Conservation (phyloP, 2,797 vertebrate species). For the Xerus rutilus region DNA sequence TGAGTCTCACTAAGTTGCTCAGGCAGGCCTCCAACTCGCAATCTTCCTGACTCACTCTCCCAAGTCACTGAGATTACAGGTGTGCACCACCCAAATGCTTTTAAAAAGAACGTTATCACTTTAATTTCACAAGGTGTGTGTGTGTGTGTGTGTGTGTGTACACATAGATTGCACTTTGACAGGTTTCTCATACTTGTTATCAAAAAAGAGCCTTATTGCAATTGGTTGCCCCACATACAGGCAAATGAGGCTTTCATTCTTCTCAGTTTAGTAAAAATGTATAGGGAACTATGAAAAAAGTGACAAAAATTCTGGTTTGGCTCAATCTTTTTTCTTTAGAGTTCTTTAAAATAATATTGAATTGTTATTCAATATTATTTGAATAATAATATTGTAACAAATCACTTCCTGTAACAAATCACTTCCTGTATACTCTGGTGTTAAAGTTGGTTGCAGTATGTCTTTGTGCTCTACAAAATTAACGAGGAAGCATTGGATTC, state of each 20-base stretch:
- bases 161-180: neutral
- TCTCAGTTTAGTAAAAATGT: conserved; percentile 23
- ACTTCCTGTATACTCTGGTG: neutral
- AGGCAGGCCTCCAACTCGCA: neutral
- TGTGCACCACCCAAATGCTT: neutral
- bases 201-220: conserved; percentile 9
- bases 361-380: neutral
- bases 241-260: neutral
- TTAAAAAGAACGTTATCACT: neutral
- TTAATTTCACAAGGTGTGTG: neutral
- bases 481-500: neutral
- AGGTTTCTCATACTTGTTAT: neutral
- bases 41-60: no score
- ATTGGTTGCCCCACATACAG: neutral
- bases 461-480: conserved; percentile 19
- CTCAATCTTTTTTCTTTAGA: neutral
- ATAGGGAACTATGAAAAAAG: conserved; percentile 16
- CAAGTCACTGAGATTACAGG: no score
- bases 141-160: no score
- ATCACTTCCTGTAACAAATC: neutral
- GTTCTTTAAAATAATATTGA: conserved; percentile 9
- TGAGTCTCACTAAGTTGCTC: no score
- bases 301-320: neutral
- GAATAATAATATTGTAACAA: neutral
- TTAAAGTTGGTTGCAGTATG: neutral